phyloP scores from a whole-genome alignment of 2,888 invertebrate genomes.

The Ochropleura leucogaster region DNA sequence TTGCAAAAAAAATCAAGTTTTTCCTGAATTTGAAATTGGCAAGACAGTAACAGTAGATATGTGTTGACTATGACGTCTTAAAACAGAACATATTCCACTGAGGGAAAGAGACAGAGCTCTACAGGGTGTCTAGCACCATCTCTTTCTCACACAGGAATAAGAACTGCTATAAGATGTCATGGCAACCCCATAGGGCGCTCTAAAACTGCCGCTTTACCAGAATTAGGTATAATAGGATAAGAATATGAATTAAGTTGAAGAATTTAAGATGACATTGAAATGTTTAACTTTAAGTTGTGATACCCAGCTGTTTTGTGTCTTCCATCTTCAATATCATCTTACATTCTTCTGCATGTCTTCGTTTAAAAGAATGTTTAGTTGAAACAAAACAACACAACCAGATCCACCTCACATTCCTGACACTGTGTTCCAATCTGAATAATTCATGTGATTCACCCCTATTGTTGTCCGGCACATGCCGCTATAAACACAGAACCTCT shows the following conservation, averaged over 20 bases:
- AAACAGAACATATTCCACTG: too few relatives aligned
- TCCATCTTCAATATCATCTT: background rate
- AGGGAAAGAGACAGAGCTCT: too few relatives aligned
- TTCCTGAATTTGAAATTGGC: background rate
- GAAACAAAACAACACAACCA: constrained; percentile 12
- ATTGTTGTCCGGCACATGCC: constrained; percentile 41
- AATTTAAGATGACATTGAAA: too few relatives aligned
- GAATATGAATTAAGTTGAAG: too few relatives aligned
- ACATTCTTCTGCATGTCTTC: background rate
- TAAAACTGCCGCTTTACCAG: too few relatives aligned
- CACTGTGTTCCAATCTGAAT: constrained; percentile 29
- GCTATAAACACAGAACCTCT: constrained; percentile 15
- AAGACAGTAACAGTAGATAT: background rate
- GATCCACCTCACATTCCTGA: constrained; percentile 9
- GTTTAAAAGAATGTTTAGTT: constrained; percentile 15
- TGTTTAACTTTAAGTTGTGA: background rate
- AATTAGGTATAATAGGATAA: too few relatives aligned
- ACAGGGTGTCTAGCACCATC: too few relatives aligned
- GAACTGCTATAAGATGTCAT: too few relatives aligned
- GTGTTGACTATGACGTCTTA: background rate
- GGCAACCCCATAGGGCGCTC: too few relatives aligned
- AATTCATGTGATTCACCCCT: constrained; percentile 51
- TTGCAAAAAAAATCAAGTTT: background rate
- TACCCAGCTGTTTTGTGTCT: background rate
- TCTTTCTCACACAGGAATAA: too few relatives aligned